These are phyloP conservation scores for Eumaeus atala DNA, from an alignment of 1,140 invertebrate species.

Conservation along the genomic window DNA sequence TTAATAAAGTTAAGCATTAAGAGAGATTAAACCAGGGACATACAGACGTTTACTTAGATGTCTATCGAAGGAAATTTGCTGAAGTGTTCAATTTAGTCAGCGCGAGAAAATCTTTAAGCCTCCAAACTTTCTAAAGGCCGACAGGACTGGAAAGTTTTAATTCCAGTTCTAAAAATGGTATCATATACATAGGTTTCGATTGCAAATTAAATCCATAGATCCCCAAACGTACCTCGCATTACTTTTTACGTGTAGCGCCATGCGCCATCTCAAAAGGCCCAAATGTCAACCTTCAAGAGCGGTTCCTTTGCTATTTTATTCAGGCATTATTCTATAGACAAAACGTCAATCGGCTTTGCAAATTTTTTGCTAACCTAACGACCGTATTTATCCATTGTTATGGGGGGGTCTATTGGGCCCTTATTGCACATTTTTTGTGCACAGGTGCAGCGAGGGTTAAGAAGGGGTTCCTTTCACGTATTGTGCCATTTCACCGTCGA, in stretches of 20 bases:
- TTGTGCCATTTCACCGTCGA: constrained; percentile 24
- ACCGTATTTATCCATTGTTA: constrained; percentile 45
- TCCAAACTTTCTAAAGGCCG: too few relatives aligned
- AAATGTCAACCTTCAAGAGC: constrained; percentile 20
- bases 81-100: too few relatives aligned
- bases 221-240: constrained; percentile 20
- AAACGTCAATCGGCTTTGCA: constrained; percentile 44
- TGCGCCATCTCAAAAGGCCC: constrained; percentile 20
- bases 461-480: constrained; percentile 27
- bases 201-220: constrained; percentile 8
- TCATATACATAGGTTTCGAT: background rate
- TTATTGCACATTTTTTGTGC: constrained; percentile 40
- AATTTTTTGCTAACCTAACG: constrained; percentile 31
- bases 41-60: too few relatives aligned
- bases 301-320: constrained; percentile 17
- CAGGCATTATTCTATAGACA: constrained; percentile 18
- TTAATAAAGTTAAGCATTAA: too few relatives aligned
- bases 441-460: constrained; percentile 34
- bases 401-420: constrained; percentile 40
- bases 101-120: too few relatives aligned
- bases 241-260: background rate
- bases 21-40: too few relatives aligned
- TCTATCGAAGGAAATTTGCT: too few relatives aligned
- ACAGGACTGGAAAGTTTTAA: too few relatives aligned
- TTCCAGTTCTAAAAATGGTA: background rate